These are phyloP conservation scores for Holothuria glaberrima DNA, from an alignment of 35 echinoderm and acorn worm genomes.

Conservation along the genomic window DNA sequence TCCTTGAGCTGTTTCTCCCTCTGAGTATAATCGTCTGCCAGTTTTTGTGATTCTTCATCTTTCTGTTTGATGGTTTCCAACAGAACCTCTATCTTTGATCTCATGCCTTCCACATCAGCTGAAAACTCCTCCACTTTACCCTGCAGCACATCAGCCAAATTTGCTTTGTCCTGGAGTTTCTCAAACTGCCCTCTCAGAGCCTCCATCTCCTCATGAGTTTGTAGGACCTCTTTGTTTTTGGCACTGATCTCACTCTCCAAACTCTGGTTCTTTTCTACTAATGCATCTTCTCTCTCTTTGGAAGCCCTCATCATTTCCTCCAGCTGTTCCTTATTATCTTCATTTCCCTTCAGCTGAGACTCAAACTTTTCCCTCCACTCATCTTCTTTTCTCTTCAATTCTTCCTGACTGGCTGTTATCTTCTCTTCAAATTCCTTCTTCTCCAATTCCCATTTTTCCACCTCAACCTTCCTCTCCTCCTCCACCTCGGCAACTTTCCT, in stretches of 20 bases:
- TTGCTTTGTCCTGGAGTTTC: slow-evolving; percentile 44
- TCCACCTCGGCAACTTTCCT: slow-evolving; percentile 66
- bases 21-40: slow-evolving; percentile 64
- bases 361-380: slow-evolving; percentile 27
- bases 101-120: slow-evolving; percentile 39
- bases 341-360: not conserved
- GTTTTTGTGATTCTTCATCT: slow-evolving; percentile 63
- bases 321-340: slow-evolving; percentile 25
- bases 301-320: slow-evolving; percentile 52
- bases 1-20: slow-evolving; percentile 65
- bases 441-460: slow-evolving; percentile 56
- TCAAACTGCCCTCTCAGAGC: slow-evolving; percentile 42
- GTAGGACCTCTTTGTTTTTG: slow-evolving; percentile 85
- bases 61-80: slow-evolving; percentile 68
- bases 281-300: slow-evolving; percentile 47
- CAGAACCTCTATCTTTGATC: slow-evolving; percentile 63
- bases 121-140: slow-evolving; percentile 49
- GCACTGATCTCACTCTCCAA: slow-evolving; percentile 80
- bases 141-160: slow-evolving; percentile 35
- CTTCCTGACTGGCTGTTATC: slow-evolving; percentile 18
- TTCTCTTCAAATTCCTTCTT: slow-evolving; percentile 36
- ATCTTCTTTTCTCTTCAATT: slow-evolving; percentile 33
- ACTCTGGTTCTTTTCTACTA: slow-evolving; percentile 64
- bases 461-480: slow-evolving; percentile 32
- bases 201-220: slow-evolving; percentile 66